Conservation (phyloP, 2,113 vertebrate species). For the Gallinago paraguaiae region DNA sequence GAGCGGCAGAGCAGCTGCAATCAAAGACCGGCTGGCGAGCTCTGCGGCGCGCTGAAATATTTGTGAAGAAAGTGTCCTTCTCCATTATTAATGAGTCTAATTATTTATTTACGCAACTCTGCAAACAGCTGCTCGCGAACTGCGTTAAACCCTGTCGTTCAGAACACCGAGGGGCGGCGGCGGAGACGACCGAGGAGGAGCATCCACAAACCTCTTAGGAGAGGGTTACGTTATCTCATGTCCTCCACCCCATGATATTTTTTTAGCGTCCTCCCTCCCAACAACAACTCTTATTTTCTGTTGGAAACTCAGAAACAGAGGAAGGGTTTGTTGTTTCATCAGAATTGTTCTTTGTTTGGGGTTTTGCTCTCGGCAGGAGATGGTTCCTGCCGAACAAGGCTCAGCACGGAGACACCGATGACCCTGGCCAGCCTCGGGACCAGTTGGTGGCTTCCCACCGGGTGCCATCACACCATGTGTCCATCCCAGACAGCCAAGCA, state of each 20-base stretch:
- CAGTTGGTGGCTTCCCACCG: not conserved
- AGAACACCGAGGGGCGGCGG: not conserved
- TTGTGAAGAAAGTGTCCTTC: not conserved
- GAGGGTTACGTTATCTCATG: not conserved
- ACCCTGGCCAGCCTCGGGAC: not conserved
- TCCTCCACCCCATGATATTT: not conserved
- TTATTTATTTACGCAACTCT: slow-evolving; percentile 53
- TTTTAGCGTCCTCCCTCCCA: not conserved
- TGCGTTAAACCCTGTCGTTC: not conserved
- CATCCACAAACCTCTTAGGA: not conserved
- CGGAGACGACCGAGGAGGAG: not conserved
- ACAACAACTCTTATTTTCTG: not conserved
- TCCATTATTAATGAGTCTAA: slow-evolving; percentile 37
- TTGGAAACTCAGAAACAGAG: not conserved
- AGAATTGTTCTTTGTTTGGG: not conserved
- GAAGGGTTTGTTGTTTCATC: not conserved
- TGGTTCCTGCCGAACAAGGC: accelerated
- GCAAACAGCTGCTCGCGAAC: not conserved
- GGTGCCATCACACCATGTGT: not conserved
- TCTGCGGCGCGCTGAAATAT: accelerated
- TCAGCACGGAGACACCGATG: not conserved
- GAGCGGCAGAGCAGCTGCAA: not conserved
- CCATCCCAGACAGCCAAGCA: not conserved
- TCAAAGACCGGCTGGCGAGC: not conserved
- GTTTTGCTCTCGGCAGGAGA: not conserved